A percentile compares a stretch with the other conserved stretches of the same genome.
Evolutionary conservation across 2,797 vertebrate genomes (phyloP).

Genomic region (Pipistrellus pygmaeus): DNA sequence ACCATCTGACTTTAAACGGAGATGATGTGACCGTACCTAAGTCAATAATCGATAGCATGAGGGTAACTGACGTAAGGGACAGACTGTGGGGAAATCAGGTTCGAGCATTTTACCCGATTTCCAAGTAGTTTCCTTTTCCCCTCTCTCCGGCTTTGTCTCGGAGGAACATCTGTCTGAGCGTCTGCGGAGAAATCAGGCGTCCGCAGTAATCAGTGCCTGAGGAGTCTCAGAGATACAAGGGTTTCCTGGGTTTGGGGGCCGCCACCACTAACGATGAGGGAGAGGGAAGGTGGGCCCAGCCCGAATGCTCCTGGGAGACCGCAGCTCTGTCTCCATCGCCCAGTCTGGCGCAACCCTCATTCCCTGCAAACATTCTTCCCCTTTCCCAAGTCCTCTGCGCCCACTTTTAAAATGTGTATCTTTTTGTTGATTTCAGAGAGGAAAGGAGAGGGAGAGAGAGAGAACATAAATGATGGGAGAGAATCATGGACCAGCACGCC

Average conservation of each 20-base stretch:
- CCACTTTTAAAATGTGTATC: background rate
- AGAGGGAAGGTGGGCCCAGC: background rate
- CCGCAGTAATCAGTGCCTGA: background rate
- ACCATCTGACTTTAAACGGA: background rate
- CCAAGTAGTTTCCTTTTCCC: background rate
- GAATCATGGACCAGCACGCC: too few species aligned
- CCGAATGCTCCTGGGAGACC: background rate
- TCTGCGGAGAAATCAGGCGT: background rate
- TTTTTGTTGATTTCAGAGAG: too few species aligned
- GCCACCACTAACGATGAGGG: background rate
- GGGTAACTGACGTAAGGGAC: background rate
- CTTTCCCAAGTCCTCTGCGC: background rate
- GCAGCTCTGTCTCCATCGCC: background rate
- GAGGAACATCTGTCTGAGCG: background rate
- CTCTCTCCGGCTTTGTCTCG: background rate
- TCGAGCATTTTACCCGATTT: conserved; percentile 21
- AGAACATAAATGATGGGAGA: too few species aligned
- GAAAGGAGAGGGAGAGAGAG: too few species aligned
- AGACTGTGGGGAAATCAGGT: background rate
- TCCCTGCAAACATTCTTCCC: background rate
- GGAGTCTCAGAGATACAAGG: background rate
- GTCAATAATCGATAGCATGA: background rate
- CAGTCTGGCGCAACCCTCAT: background rate
- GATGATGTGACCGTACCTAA: background rate
- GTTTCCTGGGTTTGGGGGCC: background rate